Conservation (phyloP, 1,140 invertebrate genomes). For the Drosophila mojavensis region DNA sequence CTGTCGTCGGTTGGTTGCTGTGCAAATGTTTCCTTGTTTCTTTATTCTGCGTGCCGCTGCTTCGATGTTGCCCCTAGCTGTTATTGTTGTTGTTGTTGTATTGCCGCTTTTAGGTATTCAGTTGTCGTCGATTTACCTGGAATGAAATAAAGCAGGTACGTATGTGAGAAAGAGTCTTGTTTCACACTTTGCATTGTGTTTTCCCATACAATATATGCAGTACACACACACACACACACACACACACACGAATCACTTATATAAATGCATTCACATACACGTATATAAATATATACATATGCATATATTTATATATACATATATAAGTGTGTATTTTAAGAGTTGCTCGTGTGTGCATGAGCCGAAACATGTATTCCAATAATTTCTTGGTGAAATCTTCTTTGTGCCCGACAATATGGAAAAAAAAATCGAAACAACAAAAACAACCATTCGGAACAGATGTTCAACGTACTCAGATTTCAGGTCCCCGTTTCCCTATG, state of each 20-base stretch:
- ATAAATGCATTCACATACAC: conserved; percentile 41
- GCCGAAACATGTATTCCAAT: conserved; percentile 42
- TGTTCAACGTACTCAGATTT: conserved; percentile 72
- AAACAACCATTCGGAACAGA: conserved; percentile 59
- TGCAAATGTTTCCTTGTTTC: conserved; percentile 83
- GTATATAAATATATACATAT: conserved; percentile 9
- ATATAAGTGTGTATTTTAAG: conserved; percentile 3
- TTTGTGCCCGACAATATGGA: conserved; percentile 38
- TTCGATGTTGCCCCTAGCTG: conserved; percentile 47
- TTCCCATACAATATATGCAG: conserved; percentile 30
- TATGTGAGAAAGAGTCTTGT: conserved; percentile 80
- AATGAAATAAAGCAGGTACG: conserved; percentile 79
- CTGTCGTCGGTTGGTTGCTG: conserved; percentile 50
- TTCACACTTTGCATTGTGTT: conserved; percentile 78
- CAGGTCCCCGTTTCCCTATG: conserved; percentile 52
- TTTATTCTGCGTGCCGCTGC: conserved; percentile 74
- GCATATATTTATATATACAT: not conserved
- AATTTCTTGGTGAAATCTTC: conserved; percentile 62
- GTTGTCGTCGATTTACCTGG: conserved; percentile 78
- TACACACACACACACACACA: conserved; percentile 22
- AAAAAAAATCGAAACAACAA: conserved; percentile 22
- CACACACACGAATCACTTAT: conserved; percentile 13
- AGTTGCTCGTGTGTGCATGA: conserved; percentile 33
- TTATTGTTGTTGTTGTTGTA: conserved; percentile 31
- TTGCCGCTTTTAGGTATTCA: conserved; percentile 74